phyloP scores from a whole-genome alignment of 2,888 invertebrate genomes.

The Harpagoxenus sublaevis region DNA sequence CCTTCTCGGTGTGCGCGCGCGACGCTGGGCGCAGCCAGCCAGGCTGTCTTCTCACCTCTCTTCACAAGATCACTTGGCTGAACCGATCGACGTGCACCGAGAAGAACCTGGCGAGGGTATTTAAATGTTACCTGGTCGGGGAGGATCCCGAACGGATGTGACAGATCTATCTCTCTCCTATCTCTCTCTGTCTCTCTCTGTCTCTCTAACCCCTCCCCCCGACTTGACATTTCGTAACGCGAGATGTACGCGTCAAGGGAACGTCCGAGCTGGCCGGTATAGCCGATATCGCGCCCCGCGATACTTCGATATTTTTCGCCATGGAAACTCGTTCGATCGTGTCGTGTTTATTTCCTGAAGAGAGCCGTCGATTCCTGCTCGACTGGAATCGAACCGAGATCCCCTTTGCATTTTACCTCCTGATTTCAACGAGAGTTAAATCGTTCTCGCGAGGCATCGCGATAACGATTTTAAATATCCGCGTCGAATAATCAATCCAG shows the following conservation, averaged over 20 bases:
- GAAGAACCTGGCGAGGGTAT: constrained; percentile 73
- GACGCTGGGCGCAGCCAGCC: constrained; percentile 40
- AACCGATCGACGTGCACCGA: constrained; percentile 56
- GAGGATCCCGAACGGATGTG: constrained; percentile 54
- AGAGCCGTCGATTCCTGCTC: background rate
- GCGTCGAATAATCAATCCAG: background rate
- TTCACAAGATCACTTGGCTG: constrained; percentile 48
- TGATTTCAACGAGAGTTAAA: background rate
- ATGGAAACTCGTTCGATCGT: constrained; percentile 42
- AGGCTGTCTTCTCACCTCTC: constrained; percentile 33
- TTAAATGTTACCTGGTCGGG: constrained; percentile 64
- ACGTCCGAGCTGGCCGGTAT: constrained; percentile 65
- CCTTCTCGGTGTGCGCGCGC: constrained; percentile 52
- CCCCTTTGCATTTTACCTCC: background rate
- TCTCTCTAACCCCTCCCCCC: background rate
- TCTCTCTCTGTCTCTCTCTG: background rate
- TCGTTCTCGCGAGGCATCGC: background rate
- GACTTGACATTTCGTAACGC: constrained; percentile 39
- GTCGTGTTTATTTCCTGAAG: constrained; percentile 21
- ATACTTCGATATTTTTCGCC: constrained; percentile 28
- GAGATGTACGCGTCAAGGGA: constrained; percentile 56
- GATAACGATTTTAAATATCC: background rate
- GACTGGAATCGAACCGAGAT: background rate
- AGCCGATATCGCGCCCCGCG: constrained; percentile 24
- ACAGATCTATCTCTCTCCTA: constrained; percentile 9